A percentile compares a stretch with the other conserved stretches of the same genome.
phyloP scores from a whole-genome alignment of 2,888 invertebrate genomes.

The Galeruca laticollis region DNA sequence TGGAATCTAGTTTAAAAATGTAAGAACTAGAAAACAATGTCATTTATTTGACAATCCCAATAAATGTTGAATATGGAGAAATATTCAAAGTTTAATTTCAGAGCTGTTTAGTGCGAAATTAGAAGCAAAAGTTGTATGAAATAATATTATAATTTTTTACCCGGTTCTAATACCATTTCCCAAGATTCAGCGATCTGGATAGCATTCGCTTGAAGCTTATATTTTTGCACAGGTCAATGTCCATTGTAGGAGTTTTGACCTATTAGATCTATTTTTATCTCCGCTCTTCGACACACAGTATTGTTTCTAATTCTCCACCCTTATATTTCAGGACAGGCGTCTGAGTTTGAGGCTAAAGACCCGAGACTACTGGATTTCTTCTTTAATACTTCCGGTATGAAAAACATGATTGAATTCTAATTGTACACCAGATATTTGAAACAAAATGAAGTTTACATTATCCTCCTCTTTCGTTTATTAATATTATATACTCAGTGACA shows the following conservation, averaged over 20 bases:
- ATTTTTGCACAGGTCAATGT: slow-evolving; percentile 1
- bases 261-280: not conserved
- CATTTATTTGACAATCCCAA: too few species aligned
- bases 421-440: not conserved
- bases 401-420: not conserved
- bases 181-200: not conserved
- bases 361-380: not conserved
- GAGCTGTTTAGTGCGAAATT: too few species aligned
- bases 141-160: not conserved
- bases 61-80: too few species aligned
- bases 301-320: slow-evolving; percentile 3
- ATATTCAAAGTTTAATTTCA: too few species aligned
- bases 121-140: too few species aligned
- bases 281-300: not conserved
- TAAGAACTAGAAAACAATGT: too few species aligned
- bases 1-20: too few species aligned
- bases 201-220: not conserved
- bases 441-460: too few species aligned
- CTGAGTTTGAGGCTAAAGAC: not conserved
- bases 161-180: not conserved
- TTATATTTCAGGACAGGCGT: slow-evolving; percentile 1
- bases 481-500: too few species aligned
- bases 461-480: too few species aligned
- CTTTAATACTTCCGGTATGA: not conserved
- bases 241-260: slow-evolving; percentile 1